Conservation (phyloP, 2,888 invertebrate species). For the Synanthedon tipuliformis region DNA sequence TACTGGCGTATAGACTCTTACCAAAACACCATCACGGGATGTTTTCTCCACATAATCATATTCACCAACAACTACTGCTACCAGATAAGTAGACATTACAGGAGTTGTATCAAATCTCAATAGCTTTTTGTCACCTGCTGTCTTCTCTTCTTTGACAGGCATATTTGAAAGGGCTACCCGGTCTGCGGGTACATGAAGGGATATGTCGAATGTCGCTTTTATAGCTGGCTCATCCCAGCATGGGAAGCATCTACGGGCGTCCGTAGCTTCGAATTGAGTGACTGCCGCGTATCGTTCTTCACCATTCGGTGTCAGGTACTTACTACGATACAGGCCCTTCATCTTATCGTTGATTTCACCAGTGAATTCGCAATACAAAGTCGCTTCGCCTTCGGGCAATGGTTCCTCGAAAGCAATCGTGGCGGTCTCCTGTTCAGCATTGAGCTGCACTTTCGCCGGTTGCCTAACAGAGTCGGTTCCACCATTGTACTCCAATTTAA, state of each 20-base stretch:
- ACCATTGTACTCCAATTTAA: constrained; percentile 62
- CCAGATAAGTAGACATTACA: constrained; percentile 94
- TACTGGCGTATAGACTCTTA: constrained; percentile 87
- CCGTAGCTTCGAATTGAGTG: constrained; percentile 92
- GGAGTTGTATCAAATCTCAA: constrained; percentile 87
- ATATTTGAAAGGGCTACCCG: constrained; percentile 94
- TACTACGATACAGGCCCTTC: constrained; percentile 95
- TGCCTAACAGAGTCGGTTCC: constrained; percentile 27
- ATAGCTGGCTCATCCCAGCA: constrained; percentile 98
- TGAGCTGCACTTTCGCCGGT: constrained; percentile 47
- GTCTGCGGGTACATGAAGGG: constrained; percentile 82
- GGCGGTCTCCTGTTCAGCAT: constrained; percentile 75
- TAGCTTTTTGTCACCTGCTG: constrained; percentile 58
- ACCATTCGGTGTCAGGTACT: constrained; percentile 80
- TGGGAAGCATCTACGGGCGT: constrained; percentile 94
- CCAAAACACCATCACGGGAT: constrained; percentile 84
- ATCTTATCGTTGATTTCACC: constrained; percentile 92
- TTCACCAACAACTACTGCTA: constrained; percentile 94
- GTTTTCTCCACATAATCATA: constrained; percentile 91
- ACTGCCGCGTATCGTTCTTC: constrained; percentile 87
- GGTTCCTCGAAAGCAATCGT: constrained; percentile 73
- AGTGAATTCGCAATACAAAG: constrained; percentile 78
- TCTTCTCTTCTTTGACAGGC: constrained; percentile 72
- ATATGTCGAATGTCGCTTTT: constrained; percentile 94
- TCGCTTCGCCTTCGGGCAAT: constrained; percentile 69